These are phyloP conservation scores for Eupeodes corollae DNA, from an alignment of 1,140 invertebrate genomes.

Conservation along the genomic window DNA sequence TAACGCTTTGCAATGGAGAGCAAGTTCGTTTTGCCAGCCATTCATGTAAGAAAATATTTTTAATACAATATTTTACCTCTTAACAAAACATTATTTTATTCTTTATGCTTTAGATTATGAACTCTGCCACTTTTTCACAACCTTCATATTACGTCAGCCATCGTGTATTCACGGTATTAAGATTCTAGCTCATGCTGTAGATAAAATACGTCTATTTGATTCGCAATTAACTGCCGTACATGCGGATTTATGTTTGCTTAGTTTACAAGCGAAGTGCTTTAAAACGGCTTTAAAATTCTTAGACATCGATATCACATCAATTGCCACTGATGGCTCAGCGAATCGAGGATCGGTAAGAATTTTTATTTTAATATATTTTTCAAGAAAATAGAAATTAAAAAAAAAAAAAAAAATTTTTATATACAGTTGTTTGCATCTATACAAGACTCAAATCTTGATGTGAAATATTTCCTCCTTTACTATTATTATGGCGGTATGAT, in stretches of 20 bases:
- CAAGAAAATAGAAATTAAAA: not conserved
- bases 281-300: conserved; percentile 83
- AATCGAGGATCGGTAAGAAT: conserved; percentile 12
- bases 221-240: conserved; percentile 88
- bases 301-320: conserved; percentile 83
- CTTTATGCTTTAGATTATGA: conserved; percentile 59
- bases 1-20: conserved; percentile 71
- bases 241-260: conserved; percentile 85
- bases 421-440: not conserved
- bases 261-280: conserved; percentile 81
- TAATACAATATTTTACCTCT: not conserved
- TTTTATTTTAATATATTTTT: not conserved
- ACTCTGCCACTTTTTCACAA: conserved; percentile 73
- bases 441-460: conserved; percentile 64
- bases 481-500: conserved; percentile 98
- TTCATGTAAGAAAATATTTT: conserved; percentile 55
- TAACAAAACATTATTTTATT: not conserved
- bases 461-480: conserved; percentile 86
- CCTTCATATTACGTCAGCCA: conserved; percentile 60
- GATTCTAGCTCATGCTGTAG: conserved; percentile 71
- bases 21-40: conserved; percentile 77
- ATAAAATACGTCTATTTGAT: conserved; percentile 76
- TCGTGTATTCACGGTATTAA: conserved; percentile 74
- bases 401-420: not conserved
- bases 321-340: conserved; percentile 45